A percentile compares a stretch with the other conserved stretches of the same genome.
phyloP scores from a whole-genome alignment of 92 coral and sea anemone genomes.

The Muricea muricata region DNA sequence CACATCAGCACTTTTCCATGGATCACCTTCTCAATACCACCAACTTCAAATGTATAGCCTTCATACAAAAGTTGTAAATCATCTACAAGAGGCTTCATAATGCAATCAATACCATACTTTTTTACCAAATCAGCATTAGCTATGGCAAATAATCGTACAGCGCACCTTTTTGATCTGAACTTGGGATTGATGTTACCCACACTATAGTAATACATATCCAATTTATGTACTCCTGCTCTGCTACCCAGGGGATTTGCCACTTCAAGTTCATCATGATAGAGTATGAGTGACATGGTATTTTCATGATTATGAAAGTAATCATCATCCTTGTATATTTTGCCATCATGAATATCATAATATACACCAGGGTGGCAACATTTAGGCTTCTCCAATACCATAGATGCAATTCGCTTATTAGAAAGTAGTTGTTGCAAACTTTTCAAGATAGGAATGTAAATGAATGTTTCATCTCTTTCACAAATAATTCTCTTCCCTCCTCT shows the following conservation, averaged over 20 bases:
- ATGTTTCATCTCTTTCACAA: constrained; percentile 21
- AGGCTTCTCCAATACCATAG: constrained; percentile 11
- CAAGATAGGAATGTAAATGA: constrained; percentile 27
- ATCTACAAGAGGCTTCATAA: constrained; percentile 31
- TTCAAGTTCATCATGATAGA: constrained; percentile 33
- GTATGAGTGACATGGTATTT: not conserved
- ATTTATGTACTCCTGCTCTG: constrained; percentile 24
- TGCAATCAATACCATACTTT: constrained; percentile 30
- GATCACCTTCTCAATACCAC: constrained; percentile 12
- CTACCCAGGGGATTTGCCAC: constrained; percentile 28
- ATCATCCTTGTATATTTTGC: not conserved
- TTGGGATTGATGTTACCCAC: constrained; percentile 19
- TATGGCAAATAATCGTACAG: constrained; percentile 29
- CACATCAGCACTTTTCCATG: constrained; percentile 21
- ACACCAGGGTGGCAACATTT: constrained; percentile 11
- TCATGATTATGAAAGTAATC: constrained; percentile 20
- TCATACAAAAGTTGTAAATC: constrained; percentile 7
- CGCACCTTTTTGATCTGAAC: constrained; percentile 28
- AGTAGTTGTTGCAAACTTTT: constrained; percentile 26
- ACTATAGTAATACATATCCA: constrained; percentile 34
- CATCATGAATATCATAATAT: constrained; percentile 35
- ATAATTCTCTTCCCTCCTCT: not conserved
- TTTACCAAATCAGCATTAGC: constrained; percentile 35
- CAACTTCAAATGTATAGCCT: not conserved
- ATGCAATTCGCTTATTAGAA: constrained; percentile 14